Conservation (phyloP, 2,888 invertebrate genomes). For the Hedychridium roseum region DNA sequence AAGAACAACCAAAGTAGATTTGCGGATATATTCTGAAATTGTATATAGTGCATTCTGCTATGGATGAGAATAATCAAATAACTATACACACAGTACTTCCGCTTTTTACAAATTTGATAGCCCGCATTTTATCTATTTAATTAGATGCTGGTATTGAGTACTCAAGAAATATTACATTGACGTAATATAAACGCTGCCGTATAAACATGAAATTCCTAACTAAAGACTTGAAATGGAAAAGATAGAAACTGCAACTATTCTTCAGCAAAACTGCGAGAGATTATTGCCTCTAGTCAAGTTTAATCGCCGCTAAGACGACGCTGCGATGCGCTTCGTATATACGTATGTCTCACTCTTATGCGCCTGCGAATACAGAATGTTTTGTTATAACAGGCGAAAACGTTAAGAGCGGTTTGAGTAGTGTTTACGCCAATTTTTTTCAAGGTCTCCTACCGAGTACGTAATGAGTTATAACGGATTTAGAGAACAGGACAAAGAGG, state of each 20-base stretch:
- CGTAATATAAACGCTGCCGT: conserved; percentile 30
- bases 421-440: no score
- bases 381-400: no score
- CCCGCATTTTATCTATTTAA: conserved; percentile 15
- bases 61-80: conserved; percentile 12
- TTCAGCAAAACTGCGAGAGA: conserved; percentile 28
- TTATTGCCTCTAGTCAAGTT: conserved; percentile 41
- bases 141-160: conserved; percentile 14
- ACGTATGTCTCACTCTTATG: not conserved
- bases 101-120: conserved; percentile 30
- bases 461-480: no score
- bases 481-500: no score
- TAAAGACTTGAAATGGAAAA: conserved; percentile 22
- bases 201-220: conserved; percentile 24
- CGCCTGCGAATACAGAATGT: not conserved
- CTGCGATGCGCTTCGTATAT: conserved; percentile 14
- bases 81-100: conserved; percentile 19
- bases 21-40: no score
- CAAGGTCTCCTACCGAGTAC: no score
- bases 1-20: not conserved
- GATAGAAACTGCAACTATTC: conserved; percentile 25
- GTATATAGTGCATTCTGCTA: no score
- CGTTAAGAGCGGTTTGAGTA: no score
- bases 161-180: conserved; percentile 24
- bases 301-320: conserved; percentile 29